These are phyloP conservation scores for Drosophila suzukii DNA, from an alignment of 1,140 invertebrate genomes.

Conservation along the genomic window DNA sequence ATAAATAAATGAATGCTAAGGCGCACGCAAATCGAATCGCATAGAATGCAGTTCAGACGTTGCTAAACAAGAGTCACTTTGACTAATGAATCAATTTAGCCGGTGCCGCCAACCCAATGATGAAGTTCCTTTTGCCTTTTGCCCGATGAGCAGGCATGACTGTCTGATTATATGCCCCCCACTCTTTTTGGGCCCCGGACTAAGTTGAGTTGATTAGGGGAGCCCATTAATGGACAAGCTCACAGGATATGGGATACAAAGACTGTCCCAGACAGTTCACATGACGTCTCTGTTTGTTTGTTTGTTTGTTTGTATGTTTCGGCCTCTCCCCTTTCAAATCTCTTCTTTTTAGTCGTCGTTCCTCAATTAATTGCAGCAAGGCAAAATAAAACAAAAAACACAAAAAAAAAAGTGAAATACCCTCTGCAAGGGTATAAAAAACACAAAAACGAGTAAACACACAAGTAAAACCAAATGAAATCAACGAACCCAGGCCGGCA, in stretches of 20 bases:
- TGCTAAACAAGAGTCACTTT: conserved; percentile 79
- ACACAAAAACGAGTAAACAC: conserved; percentile 56
- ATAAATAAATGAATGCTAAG: conserved; percentile 65
- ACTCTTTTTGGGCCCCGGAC: background rate
- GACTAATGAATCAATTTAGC: conserved; percentile 82
- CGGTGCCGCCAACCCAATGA: conserved; percentile 54
- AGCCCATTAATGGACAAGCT: conserved; percentile 74
- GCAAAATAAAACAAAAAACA: conserved; percentile 39
- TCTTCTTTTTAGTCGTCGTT: conserved; percentile 58
- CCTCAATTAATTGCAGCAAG: conserved; percentile 78
- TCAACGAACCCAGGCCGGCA: conserved; percentile 58
- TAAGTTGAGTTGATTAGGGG: conserved; percentile 71
- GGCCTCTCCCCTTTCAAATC: conserved; percentile 21
- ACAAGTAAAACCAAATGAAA: conserved; percentile 68
- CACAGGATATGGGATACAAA: conserved; percentile 74
- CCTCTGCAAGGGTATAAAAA: conserved; percentile 18
- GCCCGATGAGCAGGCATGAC: conserved; percentile 46
- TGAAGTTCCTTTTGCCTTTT: conserved; percentile 55
- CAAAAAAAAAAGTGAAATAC: conserved; percentile 27
- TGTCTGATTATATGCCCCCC: conserved; percentile 28
- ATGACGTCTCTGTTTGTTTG: conserved; percentile 76
- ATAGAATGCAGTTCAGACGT: conserved; percentile 36
- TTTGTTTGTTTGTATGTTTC: background rate
- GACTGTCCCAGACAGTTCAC: conserved; percentile 71
- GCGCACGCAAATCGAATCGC: conserved; percentile 35